A percentile compares a stretch with the other conserved stretches of the same genome.
These are phyloP conservation scores for Corythoichthys haematopterus DNA, from an alignment of 2,113 vertebrate species.

Conservation along the genomic window DNA sequence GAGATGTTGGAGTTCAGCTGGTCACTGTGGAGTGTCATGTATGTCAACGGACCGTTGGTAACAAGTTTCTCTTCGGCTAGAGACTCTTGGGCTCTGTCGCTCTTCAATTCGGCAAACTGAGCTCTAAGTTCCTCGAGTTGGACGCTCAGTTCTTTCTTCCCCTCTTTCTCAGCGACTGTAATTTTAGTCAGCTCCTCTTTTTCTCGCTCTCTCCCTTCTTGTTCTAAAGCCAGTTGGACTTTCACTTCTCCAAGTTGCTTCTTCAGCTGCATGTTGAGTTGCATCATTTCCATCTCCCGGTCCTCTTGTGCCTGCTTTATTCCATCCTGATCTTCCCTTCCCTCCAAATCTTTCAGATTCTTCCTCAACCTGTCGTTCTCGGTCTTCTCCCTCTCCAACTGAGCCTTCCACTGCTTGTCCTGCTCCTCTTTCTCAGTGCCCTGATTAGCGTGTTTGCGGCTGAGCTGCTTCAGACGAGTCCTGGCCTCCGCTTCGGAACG, in stretches of 20 bases:
- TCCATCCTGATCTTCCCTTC: constrained; percentile 30
- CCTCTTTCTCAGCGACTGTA: constrained; percentile 18
- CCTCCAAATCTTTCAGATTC: constrained; percentile 40
- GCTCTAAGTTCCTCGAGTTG: constrained; percentile 59
- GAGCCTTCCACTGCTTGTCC: constrained; percentile 46
- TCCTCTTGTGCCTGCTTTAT: constrained; percentile 32
- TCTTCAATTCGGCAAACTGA: constrained; percentile 58
- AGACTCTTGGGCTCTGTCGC: constrained; percentile 9
- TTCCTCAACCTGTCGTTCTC: constrained; percentile 56
- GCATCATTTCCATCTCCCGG: constrained; percentile 51
- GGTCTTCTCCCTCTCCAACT: constrained; percentile 64
- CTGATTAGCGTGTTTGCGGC: constrained; percentile 62
- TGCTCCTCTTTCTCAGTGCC: constrained; percentile 50
- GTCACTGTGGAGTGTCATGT: constrained; percentile 54
- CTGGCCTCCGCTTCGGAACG: constrained; percentile 66
- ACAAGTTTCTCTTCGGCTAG: constrained; percentile 32
- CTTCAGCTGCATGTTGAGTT: constrained; percentile 62
- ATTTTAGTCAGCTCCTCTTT: constrained; percentile 38
- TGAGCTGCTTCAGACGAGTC: constrained; percentile 71
- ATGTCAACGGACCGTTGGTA: constrained; percentile 52
- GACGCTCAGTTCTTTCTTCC: constrained; percentile 37
- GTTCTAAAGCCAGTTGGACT: constrained; percentile 61
- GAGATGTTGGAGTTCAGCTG: constrained; percentile 48
- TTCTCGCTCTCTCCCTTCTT: constrained; percentile 50
- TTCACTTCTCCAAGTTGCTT: constrained; percentile 59